phyloP scores from a whole-genome alignment of 2,113 vertebrate genomes.

The Scalopus aquaticus region DNA sequence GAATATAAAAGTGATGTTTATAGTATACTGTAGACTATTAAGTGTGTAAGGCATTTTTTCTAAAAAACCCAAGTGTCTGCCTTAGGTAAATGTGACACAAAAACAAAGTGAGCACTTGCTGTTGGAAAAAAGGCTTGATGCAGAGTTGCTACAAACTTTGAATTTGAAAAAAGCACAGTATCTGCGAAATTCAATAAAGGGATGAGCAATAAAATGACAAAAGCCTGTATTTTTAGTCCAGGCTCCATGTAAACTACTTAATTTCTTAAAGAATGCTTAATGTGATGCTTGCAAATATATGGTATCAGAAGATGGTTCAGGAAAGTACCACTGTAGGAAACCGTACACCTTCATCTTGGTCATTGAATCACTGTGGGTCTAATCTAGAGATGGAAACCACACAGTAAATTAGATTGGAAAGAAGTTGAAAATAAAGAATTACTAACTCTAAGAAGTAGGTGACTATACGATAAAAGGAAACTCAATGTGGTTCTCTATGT shows the following conservation, averaged over 20 bases:
- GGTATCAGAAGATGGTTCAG: slow-evolving; percentile 8
- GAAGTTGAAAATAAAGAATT: background rate
- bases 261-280: background rate
- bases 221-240: background rate
- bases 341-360: background rate
- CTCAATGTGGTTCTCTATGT: background rate
- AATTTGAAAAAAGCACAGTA: background rate
- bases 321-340: background rate
- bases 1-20: background rate
- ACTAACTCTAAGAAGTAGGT: background rate
- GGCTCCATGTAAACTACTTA: background rate
- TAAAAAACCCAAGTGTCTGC: background rate
- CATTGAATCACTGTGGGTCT: background rate
- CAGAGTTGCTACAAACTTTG: background rate
- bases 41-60: background rate
- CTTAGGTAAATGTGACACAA: background rate
- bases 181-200: background rate
- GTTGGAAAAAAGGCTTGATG: background rate
- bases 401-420: background rate
- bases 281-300: background rate
- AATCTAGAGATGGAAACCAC: background rate
- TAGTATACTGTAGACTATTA: background rate
- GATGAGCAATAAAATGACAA: no score
- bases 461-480: background rate
- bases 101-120: background rate